Conservation (phyloP, 2,797 vertebrate species). For the Halcyon badia region DNA sequence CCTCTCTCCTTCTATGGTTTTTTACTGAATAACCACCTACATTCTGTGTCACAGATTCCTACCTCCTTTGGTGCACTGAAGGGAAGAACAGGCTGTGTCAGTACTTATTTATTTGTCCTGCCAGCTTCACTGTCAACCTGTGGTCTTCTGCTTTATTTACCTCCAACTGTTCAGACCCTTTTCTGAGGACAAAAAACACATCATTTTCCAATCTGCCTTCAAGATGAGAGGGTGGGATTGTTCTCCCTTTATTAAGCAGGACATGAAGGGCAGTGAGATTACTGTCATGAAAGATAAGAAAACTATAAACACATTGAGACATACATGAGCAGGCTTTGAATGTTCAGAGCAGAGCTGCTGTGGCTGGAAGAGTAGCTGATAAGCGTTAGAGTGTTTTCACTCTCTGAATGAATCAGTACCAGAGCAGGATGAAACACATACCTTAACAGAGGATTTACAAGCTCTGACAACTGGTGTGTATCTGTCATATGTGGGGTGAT, state of each 20-base stretch:
- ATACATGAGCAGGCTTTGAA: not conserved
- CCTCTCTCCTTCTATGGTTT: not conserved
- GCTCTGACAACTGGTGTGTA: not conserved
- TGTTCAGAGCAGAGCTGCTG: not conserved
- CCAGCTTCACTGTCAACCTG: constrained; percentile 6
- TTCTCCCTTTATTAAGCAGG: not conserved
- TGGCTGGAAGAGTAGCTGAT: not conserved
- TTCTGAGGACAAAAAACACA: not conserved
- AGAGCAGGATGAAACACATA: not conserved
- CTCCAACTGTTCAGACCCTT: constrained; percentile 23
- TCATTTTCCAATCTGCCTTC: not conserved
- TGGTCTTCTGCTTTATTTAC: constrained; percentile 44
- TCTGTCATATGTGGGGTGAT: not conserved
- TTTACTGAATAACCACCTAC: not conserved
- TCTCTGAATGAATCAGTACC: not conserved
- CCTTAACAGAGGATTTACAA: not conserved
- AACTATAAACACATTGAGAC: not conserved
- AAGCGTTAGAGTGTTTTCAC: not conserved
- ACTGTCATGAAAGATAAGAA: not conserved
- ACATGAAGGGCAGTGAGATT: not conserved
- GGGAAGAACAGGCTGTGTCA: constrained; percentile 1
- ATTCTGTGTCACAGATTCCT: constrained; percentile 24
- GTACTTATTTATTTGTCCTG: constrained; percentile 34
- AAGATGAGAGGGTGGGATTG: not conserved
- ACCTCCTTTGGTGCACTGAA: not conserved